Conservation (phyloP, 2,888 invertebrate genomes). For the Sphaerophoria taeniata region DNA sequence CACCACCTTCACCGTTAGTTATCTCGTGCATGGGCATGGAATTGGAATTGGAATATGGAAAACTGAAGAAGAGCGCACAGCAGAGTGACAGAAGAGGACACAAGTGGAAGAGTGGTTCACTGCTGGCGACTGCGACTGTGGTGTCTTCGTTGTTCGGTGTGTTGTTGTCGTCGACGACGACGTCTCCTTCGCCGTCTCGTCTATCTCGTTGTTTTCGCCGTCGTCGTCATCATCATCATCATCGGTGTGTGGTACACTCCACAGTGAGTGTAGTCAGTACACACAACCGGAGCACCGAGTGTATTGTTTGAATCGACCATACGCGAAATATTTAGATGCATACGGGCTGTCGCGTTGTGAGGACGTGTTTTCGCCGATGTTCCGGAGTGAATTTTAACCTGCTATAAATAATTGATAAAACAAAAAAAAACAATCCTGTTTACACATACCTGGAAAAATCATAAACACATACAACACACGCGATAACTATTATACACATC, state of each 20-base stretch:
- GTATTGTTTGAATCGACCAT: conserved; percentile 79
- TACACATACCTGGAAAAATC: conserved; percentile 67
- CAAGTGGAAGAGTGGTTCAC: conserved; percentile 69
- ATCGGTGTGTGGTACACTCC: conserved; percentile 58
- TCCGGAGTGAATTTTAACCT: conserved; percentile 74
- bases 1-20: conserved; percentile 39
- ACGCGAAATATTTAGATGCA: conserved; percentile 83
- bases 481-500: conserved; percentile 37
- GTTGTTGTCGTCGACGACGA: neutral
- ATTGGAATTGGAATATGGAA: neutral
- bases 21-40: conserved; percentile 29
- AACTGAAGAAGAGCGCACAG: conserved; percentile 68
- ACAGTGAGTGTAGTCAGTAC: conserved; percentile 36
- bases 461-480: conserved; percentile 44
- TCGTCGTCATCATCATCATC: conserved; percentile 4
- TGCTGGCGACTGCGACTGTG: conserved; percentile 64
- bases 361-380: conserved; percentile 80
- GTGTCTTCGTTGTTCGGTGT: conserved; percentile 55
- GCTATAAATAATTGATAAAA: conserved; percentile 74
- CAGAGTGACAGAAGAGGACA: conserved; percentile 57
- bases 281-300: conserved; percentile 62
- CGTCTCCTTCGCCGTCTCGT: too few relatives aligned
- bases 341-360: conserved; percentile 83
- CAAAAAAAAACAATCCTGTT: conserved; percentile 53
- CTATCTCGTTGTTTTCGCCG: neutral